Base-by-base conservation (phyloP, 1,140 invertebrate genomes). In the Temnothorax longispinosus region DNA sequence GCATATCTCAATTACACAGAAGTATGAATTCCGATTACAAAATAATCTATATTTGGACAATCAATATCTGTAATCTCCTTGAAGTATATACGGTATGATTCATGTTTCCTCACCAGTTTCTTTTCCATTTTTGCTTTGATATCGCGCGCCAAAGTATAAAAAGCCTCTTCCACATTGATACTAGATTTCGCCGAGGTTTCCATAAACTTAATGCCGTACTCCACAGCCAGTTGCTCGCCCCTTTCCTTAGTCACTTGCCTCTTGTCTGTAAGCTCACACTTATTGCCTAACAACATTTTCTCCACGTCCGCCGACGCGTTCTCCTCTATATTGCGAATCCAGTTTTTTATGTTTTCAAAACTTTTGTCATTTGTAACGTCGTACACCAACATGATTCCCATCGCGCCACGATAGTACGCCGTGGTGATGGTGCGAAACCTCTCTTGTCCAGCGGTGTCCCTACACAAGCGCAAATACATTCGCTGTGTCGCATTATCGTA, bases 301-400 rank as follows among this genome's bases (percentile, higher is more conserved):
- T 99, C 98, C 18, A 99, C 98, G 96, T 99, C 98, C 47, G 98
- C 97, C 47, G 98, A 98, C 32, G 98, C 98, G 95, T 98, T 98
- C 96, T 99, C 99, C 95, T 99, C 99, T 94, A 99, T 99, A 96
- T 99, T 99, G 93, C 99, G 96, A 91, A 99, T 98, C 99, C 99
- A 99, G 94, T 99, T 99, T 90, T 99, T 98, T 89, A 99, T 99
- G 95, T 99, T 99, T 94, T 99, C 99, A 96, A 99, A 99, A 91
- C 98, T 99, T 96, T 99, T 99, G 93, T 99, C 98, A 96, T 99
- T 99, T 71, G 99, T 99, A 88, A 99, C 99, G 95, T 99, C 99
- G 95, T 99, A 99, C 11, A 99, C 99, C 88, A 99, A 96, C 98
- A 99, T 99, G 65, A 99, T 99, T 82, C 99, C 99, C 99, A 99